Evolutionary conservation across 2,797 vertebrate species (phyloP).

Genomic region (Macrochelys suwanniensis): DNA sequence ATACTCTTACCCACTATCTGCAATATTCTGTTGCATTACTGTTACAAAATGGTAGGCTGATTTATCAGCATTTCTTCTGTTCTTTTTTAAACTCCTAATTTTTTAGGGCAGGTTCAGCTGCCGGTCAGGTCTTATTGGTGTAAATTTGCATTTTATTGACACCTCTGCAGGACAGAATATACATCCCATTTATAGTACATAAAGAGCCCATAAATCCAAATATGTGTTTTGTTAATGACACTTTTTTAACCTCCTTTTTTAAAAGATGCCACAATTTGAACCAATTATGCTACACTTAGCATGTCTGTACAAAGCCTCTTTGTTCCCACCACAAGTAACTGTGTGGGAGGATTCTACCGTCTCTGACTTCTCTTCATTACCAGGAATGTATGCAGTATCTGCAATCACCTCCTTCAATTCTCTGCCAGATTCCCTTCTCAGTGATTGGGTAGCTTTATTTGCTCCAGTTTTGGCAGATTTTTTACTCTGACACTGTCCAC

Average conservation of each 20-base stretch:
- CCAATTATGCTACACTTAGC: neutral
- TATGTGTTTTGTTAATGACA: neutral
- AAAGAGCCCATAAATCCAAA: neutral
- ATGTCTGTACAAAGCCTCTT: neutral
- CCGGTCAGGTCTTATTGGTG: neutral
- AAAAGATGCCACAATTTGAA: neutral
- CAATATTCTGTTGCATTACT: neutral
- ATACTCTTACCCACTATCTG: neutral
- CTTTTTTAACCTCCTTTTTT: neutral
- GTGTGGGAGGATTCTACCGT: accelerated
- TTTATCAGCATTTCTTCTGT: neutral
- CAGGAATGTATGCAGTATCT: neutral
- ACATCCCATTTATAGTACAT: neutral
- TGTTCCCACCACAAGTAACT: neutral
- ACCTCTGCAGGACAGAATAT: neutral
- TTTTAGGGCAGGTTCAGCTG: neutral
- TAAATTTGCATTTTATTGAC: neutral
- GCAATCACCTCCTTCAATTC: neutral
- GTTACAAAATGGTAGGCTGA: neutral
- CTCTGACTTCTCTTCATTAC: neutral
- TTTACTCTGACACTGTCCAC: neutral
- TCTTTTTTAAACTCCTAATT: neutral
- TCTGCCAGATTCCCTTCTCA: neutral
- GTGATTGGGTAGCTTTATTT: neutral
- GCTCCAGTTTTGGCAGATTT: neutral